These are phyloP conservation scores for Chamaea fasciata DNA, from an alignment of 2,113 vertebrate genomes.

Conservation along the genomic window DNA sequence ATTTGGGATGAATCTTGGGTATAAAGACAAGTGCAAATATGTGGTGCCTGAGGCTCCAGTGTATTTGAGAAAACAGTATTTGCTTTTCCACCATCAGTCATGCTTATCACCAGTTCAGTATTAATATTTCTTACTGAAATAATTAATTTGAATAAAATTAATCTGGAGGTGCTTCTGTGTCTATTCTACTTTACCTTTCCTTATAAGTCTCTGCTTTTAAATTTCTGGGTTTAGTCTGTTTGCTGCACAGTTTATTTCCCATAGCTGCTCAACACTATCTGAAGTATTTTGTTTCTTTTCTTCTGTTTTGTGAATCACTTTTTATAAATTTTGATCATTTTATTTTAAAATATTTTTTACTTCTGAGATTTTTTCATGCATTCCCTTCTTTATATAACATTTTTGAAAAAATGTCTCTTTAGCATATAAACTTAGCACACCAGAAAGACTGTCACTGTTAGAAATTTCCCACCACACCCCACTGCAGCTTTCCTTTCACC, in stretches of 20 bases:
- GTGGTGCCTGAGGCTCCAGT: neutral
- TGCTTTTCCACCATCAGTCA: neutral
- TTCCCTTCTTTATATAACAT: neutral
- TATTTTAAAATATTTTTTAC: neutral
- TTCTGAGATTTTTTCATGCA: neutral
- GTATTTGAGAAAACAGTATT: neutral
- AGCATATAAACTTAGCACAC: neutral
- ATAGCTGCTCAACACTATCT: neutral
- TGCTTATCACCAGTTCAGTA: neutral
- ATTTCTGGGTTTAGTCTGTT: neutral
- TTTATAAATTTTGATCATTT: neutral
- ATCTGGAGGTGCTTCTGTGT: neutral
- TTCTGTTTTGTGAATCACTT: neutral
- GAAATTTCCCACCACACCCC: neutral
- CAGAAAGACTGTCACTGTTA: neutral
- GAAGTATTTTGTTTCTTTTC: neutral
- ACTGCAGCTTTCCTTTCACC: neutral
- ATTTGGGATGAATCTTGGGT: neutral
- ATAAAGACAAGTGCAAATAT: neutral
- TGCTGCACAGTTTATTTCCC: neutral
- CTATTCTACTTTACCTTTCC: neutral
- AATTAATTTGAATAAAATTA: neutral
- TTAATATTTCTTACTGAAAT: neutral
- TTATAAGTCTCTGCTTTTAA: neutral
- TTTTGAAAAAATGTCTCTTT: neutral